Evolutionary conservation across 2,888 invertebrate genomes (phyloP).

Genomic region (Mylabris sibirica): DNA sequence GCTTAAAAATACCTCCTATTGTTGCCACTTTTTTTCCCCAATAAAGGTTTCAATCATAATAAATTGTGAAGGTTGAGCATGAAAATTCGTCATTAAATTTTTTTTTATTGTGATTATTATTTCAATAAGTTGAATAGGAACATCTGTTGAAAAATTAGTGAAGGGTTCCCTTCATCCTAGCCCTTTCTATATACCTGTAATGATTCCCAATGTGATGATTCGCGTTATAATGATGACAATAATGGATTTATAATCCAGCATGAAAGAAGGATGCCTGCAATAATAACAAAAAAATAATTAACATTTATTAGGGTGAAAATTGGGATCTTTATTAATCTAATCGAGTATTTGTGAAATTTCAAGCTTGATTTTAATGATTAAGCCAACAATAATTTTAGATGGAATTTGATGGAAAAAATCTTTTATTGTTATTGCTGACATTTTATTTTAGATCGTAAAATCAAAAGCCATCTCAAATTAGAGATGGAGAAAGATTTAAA

Average conservation of each 20-base stretch:
- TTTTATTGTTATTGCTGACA: constrained; percentile 9
- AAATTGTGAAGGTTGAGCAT: not conserved
- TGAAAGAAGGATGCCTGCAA: not conserved
- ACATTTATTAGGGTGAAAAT: constrained; percentile 7
- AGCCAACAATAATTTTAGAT: not conserved
- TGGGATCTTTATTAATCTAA: not conserved
- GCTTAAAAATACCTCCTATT: not conserved
- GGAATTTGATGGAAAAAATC: not conserved
- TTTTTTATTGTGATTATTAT: constrained; percentile 4
- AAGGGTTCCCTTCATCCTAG: constrained; percentile 6
- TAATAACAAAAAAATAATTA: not conserved
- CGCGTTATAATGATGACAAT: constrained; percentile 5
- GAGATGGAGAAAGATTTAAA: not conserved
- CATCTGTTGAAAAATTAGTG: constrained; percentile 18
- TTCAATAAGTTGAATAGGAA: constrained; percentile 11
- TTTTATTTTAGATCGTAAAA: not conserved
- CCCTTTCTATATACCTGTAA: constrained; percentile 10
- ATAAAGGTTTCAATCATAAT: constrained; percentile 13
- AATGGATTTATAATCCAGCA: constrained; percentile 16
- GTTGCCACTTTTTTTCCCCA: not conserved
- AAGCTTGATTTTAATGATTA: not conserved
- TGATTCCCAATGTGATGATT: constrained; percentile 8
- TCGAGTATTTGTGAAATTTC: not conserved
- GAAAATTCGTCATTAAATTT: constrained; percentile 4
- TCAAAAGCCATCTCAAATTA: not conserved